Evolutionary conservation across 2,888 invertebrate genomes (phyloP).

Genomic region (Scaptomyza reducta): DNA sequence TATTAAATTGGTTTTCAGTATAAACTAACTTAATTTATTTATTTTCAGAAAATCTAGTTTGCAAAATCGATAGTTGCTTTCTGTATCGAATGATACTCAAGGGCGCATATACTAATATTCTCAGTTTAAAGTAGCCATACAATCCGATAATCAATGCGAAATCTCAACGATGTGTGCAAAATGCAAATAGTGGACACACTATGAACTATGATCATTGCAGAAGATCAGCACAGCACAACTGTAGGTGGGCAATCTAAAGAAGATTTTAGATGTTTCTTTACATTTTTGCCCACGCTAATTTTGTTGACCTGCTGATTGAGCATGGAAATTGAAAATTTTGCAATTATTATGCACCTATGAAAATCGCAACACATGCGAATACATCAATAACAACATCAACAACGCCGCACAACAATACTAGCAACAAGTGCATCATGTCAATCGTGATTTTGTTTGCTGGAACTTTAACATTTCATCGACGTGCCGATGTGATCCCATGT

Average conservation of each 20-base stretch:
- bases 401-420: slow-evolving; percentile 6
- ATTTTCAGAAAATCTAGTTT: slow-evolving; percentile 2
- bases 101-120: slow-evolving; percentile 26
- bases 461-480: slow-evolving; percentile 80
- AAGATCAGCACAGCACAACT: slow-evolving; percentile 47
- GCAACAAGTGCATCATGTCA: slow-evolving; percentile 75
- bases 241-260: slow-evolving; percentile 49
- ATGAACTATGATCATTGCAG: slow-evolving; percentile 57
- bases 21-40: not conserved
- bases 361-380: slow-evolving; percentile 53
- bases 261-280: slow-evolving; percentile 13
- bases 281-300: slow-evolving; percentile 78
- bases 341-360: slow-evolving; percentile 73
- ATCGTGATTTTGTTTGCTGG: slow-evolving; percentile 80
- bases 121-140: slow-evolving; percentile 39
- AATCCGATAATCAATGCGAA: slow-evolving; percentile 53
- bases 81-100: slow-evolving; percentile 30
- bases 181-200: slow-evolving; percentile 58
- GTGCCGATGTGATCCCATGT: slow-evolving; percentile 69
- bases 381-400: slow-evolving; percentile 44
- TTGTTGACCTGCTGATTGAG: slow-evolving; percentile 78
- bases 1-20: not conserved
- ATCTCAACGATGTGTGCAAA: slow-evolving; percentile 73
- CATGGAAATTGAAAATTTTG: slow-evolving; percentile 80
- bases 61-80: slow-evolving; percentile 5